Base-by-base conservation (phyloP, 2,113 vertebrate genomes). In the Sturnus vulgaris region DNA sequence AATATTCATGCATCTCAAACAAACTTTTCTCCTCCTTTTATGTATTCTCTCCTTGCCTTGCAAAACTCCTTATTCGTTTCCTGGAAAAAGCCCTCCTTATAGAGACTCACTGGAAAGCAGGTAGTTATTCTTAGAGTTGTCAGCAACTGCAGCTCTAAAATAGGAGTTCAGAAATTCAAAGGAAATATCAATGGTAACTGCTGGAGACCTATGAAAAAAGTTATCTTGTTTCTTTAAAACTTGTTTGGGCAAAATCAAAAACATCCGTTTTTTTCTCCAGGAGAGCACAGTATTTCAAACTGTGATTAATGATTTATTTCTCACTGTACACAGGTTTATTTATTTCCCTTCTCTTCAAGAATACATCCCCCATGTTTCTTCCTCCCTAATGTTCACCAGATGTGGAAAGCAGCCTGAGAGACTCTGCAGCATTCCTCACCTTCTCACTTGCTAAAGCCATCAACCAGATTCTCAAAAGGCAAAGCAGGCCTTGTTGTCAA, bases 111-210 rank as follows among this genome's bases (percentile, higher is more conserved):
- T 88, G 60, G 79, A 93, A 96, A 97, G 70, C 82, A 91, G 84
- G 91, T 91, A 95, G 72, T 83, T 88, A 91, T 93, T 95, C 91
- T 94, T 86, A 69, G 13, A 82, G 30, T 71, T 31, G 46, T 95
- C 92, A 95, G 83, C 53, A 49, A 78, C 82, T 93, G 87, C 57
- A 90, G 39, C 46, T 97, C 82, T 11, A 14, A 96, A 96, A 82
- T 4, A 28, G 57, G 19, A 65, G 21, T 9, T 69, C 64, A 95
- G 75, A 87, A 84, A 96, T 86, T 84, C 63, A 73, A 89, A 47
- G 37, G 50, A 90, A 95, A 93, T 49, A 90, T 20, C 78, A 90
- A 83, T 75, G 70, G 90, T 95, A 92, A 90, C 73, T 40, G 8
- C 52, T 82, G 63, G 55, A 86, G 63, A 5, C 19, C 14, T 61